Percentiles rank a stretch among this genome's conserved stretches.
These are phyloP conservation scores for Bombyx huttoni DNA, from an alignment of 2,888 invertebrate genomes.

Conservation along the genomic window DNA sequence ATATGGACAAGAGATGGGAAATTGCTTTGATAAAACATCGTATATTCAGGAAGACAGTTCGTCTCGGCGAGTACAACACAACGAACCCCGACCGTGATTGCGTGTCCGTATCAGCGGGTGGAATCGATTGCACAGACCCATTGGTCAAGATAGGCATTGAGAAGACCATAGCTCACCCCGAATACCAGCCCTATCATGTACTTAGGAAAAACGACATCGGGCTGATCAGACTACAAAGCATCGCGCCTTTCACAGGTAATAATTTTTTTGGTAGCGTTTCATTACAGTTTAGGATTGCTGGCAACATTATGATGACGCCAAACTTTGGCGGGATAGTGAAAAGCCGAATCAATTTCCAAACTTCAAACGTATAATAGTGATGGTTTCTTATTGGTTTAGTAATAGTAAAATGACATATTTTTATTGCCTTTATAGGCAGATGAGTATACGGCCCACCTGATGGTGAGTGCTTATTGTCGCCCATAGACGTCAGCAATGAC, in stretches of 20 bases:
- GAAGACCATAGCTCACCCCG: conserved; percentile 41
- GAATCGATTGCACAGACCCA: conserved; percentile 46
- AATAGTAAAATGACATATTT: too few species aligned
- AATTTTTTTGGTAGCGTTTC: background rate
- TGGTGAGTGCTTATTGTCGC: too few species aligned
- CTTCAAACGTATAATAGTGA: too few species aligned
- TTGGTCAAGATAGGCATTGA: conserved; percentile 41
- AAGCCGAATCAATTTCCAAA: too few species aligned
- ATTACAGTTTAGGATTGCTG: too few species aligned
- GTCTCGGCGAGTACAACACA: conserved; percentile 62
- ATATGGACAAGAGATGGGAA: too few species aligned
- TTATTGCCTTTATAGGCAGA: too few species aligned
- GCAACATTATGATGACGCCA: too few species aligned
- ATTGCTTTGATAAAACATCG: background rate
- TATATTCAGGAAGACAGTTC: conserved; percentile 17
- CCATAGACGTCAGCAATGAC: too few species aligned
- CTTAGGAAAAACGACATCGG: conserved; percentile 51
- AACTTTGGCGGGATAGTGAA: too few species aligned
- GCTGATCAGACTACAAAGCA: conserved; percentile 40
- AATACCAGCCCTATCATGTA: conserved; percentile 28
- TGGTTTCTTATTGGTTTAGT: too few species aligned
- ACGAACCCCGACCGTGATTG: conserved; percentile 42
- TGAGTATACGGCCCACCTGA: too few species aligned
- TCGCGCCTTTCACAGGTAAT: conserved; percentile 49
- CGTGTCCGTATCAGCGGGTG: conserved; percentile 24